Evolutionary conservation across 2,888 invertebrate genomes (phyloP).

Genomic region (Cacoxenus indagator): DNA sequence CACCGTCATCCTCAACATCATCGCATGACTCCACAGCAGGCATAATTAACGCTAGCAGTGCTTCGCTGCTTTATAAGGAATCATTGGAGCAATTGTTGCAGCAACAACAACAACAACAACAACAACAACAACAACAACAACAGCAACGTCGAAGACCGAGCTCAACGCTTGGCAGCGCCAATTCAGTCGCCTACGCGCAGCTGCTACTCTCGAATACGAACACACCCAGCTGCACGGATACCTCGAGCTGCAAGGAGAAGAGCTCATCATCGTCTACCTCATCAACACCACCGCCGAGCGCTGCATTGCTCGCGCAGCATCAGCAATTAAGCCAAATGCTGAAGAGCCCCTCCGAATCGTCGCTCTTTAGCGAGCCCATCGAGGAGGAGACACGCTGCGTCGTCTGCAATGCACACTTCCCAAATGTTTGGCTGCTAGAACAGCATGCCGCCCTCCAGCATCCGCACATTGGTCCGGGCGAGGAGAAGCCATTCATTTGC

Average conservation of each 20-base stretch:
- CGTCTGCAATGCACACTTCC: slow-evolving; percentile 88
- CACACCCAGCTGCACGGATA: slow-evolving; percentile 65
- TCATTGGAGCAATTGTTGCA: slow-evolving; percentile 51
- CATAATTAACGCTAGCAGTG: slow-evolving; percentile 28
- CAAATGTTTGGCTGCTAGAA: slow-evolving; percentile 88
- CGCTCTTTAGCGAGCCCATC: slow-evolving; percentile 68
- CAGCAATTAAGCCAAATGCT: slow-evolving; percentile 60
- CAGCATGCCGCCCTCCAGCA: slow-evolving; percentile 89
- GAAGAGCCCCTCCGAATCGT: slow-evolving; percentile 64
- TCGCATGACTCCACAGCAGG: not conserved
- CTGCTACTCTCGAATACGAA: slow-evolving; percentile 54
- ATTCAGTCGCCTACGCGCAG: slow-evolving; percentile 54
- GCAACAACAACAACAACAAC: slow-evolving; percentile 36
- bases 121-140: slow-evolving; percentile 33
- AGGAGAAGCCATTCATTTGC: slow-evolving; percentile 92
- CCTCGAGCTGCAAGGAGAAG: slow-evolving; percentile 70
- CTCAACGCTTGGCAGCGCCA: slow-evolving; percentile 49
- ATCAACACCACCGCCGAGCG: slow-evolving; percentile 68
- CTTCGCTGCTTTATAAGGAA: slow-evolving; percentile 47
- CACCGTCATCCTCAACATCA: not conserved
- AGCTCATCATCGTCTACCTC: slow-evolving; percentile 71
- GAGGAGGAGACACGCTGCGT: slow-evolving; percentile 78
- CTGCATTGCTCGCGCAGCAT: slow-evolving; percentile 57
- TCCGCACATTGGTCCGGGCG: slow-evolving; percentile 76
- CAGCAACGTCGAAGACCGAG: slow-evolving; percentile 49